phyloP scores from a whole-genome alignment of 2,888 invertebrate genomes.

The Diaphora mendica region DNA sequence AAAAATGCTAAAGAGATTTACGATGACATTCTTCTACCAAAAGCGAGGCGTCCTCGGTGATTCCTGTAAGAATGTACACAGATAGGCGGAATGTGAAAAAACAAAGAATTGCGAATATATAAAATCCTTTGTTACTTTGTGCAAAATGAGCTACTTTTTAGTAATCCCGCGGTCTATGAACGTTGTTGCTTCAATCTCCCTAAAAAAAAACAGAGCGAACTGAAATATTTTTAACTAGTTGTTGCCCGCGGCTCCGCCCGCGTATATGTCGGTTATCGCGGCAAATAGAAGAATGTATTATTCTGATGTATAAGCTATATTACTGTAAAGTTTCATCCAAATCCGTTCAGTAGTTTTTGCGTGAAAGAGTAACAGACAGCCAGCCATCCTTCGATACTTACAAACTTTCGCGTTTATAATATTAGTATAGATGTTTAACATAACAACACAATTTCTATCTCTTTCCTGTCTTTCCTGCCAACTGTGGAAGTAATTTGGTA shows the following conservation, averaged over 20 bases:
- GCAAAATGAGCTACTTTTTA: conserved; percentile 6
- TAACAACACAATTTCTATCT: too few species aligned
- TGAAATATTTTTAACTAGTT: not conserved
- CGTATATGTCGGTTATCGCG: too few species aligned
- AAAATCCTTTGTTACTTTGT: conserved; percentile 15
- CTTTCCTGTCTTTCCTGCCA: not conserved
- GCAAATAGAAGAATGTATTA: too few species aligned
- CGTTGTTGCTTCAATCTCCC: not conserved
- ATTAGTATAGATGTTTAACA: too few species aligned
- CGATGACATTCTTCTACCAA: not conserved
- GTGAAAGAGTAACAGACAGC: too few species aligned
- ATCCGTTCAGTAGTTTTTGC: too few species aligned
- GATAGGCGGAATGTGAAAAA: conserved; percentile 15
- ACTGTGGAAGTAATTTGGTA: not conserved
- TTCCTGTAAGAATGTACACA: not conserved
- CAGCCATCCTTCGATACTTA: too few species aligned
- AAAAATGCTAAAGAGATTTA: not conserved
- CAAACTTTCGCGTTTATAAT: too few species aligned
- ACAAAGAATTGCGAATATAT: conserved; percentile 8
- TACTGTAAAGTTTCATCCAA: too few species aligned
- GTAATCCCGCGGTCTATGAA: not conserved
- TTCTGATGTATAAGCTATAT: too few species aligned
- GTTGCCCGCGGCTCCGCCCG: too few species aligned
- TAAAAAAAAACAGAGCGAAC: conserved; percentile 7
- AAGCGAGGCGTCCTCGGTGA: not conserved